These are phyloP conservation scores for Hipparchia sbordonii DNA, from an alignment of 2,888 invertebrate species.

Conservation along the genomic window DNA sequence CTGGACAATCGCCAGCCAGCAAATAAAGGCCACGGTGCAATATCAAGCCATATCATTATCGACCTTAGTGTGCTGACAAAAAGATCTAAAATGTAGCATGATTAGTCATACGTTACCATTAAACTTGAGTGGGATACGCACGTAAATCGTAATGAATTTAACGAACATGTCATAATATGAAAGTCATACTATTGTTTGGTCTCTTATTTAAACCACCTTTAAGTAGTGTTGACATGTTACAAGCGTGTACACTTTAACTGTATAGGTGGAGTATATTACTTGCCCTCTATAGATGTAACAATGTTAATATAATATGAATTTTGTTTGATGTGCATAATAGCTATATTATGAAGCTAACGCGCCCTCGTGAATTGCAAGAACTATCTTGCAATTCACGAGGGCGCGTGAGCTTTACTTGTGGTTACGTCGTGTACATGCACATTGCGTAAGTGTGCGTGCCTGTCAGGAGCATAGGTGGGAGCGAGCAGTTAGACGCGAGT, in stretches of 20 bases:
- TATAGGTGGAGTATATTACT: neutral
- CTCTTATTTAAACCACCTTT: slow-evolving; percentile 22
- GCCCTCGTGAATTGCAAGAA: too few relatives aligned
- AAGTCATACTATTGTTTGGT: slow-evolving; percentile 9
- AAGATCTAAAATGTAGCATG: neutral
- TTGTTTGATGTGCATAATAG: too few relatives aligned
- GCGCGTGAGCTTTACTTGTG: too few relatives aligned
- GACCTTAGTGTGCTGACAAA: neutral
- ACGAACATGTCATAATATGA: slow-evolving; percentile 9
- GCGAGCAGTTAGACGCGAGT: too few relatives aligned
- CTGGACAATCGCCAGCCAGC: slow-evolving; percentile 52
- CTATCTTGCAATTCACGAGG: too few relatives aligned
- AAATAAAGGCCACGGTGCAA: slow-evolving; percentile 21
- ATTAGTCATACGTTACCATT: neutral
- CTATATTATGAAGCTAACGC: too few relatives aligned
- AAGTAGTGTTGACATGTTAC: slow-evolving; percentile 28
- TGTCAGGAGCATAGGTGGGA: too few relatives aligned
- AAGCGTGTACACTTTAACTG: slow-evolving; percentile 15
- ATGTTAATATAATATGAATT: neutral
- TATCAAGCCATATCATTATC: slow-evolving; percentile 4
- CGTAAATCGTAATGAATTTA: neutral
- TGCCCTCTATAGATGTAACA: neutral
- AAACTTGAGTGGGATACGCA: slow-evolving; percentile 9
- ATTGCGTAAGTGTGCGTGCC: too few relatives aligned
- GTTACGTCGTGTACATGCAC: too few relatives aligned